Percentiles rank a stretch among this genome's conserved stretches.
These are phyloP conservation scores for Pseudanteris insignis DNA, from an alignment of 2,888 invertebrate species.

Conservation along the genomic window DNA sequence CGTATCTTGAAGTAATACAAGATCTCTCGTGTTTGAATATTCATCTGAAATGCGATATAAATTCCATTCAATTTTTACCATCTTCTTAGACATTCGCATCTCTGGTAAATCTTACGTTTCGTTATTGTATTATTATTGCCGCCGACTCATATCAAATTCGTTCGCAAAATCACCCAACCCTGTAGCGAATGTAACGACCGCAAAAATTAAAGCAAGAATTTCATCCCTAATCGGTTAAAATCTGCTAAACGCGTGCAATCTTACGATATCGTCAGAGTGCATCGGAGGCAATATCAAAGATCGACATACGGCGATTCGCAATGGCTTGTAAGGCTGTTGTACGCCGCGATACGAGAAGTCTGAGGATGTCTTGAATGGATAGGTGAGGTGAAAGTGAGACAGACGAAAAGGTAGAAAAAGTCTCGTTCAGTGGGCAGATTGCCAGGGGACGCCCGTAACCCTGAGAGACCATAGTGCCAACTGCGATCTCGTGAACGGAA, in stretches of 20 bases:
- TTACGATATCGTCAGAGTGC: slow-evolving; percentile 3
- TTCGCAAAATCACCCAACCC: no score
- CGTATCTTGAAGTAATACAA: no score
- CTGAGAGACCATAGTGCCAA: slow-evolving; percentile 56
- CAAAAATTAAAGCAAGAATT: no score
- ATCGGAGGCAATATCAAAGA: slow-evolving; percentile 9
- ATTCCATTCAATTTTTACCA: no score
- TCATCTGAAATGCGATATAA: no score
- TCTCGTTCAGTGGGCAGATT: slow-evolving; percentile 56
- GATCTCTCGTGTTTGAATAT: no score
- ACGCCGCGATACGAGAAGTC: slow-evolving; percentile 17
- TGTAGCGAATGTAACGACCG: no score
- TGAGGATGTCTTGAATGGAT: slow-evolving; percentile 28
- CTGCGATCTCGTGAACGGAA: slow-evolving; percentile 56
- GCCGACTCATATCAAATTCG: no score
- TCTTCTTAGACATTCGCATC: no score
- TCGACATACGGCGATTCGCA: slow-evolving; percentile 15
- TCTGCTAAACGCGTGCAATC: slow-evolving; percentile 3
- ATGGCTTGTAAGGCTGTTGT: slow-evolving; percentile 27
- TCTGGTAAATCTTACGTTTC: no score
- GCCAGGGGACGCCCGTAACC: slow-evolving; percentile 57
- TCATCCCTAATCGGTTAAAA: no score
- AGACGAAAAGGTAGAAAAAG: slow-evolving; percentile 43
- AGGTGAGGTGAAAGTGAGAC: slow-evolving; percentile 35
- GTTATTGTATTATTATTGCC: no score